Evolutionary conservation across 2,888 invertebrate species (phyloP), one percentile per base, ranked within the genome.

Genomic region (Perdita meconis): DNA sequence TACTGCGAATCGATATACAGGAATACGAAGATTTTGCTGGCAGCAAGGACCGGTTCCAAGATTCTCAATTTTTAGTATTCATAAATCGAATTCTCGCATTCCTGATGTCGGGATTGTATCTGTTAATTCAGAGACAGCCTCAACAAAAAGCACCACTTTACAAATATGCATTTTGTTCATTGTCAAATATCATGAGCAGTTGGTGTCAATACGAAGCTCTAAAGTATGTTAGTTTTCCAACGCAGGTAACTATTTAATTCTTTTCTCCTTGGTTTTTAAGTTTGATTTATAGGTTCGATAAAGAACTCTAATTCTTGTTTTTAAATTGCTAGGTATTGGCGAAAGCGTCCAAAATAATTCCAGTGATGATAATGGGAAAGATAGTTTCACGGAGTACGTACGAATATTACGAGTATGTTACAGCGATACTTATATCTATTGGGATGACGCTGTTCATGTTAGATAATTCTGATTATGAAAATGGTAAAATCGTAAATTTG

Each of bases 151-250:
- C 97, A 65, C 99, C 99, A 0, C 94, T 98, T 12, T 98, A 98
- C 93, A 97, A 98, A 93, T 99, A 98, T 93, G 96, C 97, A 0
- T 99, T 96, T 93, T 98, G 98, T 90, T 98, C 99, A 2, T 95
- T 99, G 88, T 98, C 98, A 16, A 99, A 99, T 93, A 97, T 99
- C 81, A 95, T 99, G 95, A 98, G 98, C 91, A 98, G 98, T 57
- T 99, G 99, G 99, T 99, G 98, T 93, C 99, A 99, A 93, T 99
- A 99, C 92, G 99, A 99, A 93, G 99, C 99, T 24, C 94, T 99
- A 55, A 99, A 99, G 92, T 99, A 97, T 93, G 98, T 99, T 88
- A 98, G 97, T 90, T 99, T 99, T 92, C 99, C 99, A 1, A 98
- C 98, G 57, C 99, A 99, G 94, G 98, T 97, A 84, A 87, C 76